Percentiles rank a stretch among this genome's conserved stretches.
These are phyloP conservation scores for Labrus mixtus DNA, from an alignment of 2,113 vertebrate genomes.

Conservation along the genomic window DNA sequence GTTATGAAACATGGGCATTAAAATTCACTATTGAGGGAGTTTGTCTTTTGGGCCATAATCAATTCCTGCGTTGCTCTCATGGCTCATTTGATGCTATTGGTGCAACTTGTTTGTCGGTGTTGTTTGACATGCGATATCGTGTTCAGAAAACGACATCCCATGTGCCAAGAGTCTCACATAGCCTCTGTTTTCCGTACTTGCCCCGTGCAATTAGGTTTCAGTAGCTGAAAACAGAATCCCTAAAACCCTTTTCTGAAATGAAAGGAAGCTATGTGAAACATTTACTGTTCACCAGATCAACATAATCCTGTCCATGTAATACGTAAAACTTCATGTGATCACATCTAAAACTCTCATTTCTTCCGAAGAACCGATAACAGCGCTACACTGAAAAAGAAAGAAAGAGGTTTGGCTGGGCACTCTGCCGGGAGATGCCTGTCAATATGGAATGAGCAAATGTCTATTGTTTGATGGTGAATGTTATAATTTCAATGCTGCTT, in stretches of 20 bases:
- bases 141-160: constrained; percentile 30
- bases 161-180: constrained; percentile 49
- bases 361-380: constrained; percentile 47
- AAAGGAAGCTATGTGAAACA: constrained; percentile 54
- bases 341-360: constrained; percentile 47
- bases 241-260: neutral
- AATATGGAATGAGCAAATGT: constrained; percentile 56
- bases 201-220: neutral
- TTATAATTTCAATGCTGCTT: constrained; percentile 25
- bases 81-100: constrained; percentile 28
- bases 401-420: constrained; percentile 86
- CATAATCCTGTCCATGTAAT: constrained; percentile 52
- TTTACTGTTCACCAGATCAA: constrained; percentile 7
- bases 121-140: constrained; percentile 33
- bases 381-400: constrained; percentile 76
- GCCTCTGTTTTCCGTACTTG: constrained; percentile 26
- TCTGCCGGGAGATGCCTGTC: constrained; percentile 81
- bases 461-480: constrained; percentile 27
- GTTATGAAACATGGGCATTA: constrained; percentile 10
- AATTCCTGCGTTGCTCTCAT: constrained; percentile 9
- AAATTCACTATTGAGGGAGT: constrained; percentile 14
- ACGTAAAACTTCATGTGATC: constrained; percentile 36
- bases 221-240: neutral
- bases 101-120: constrained; percentile 44
- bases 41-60: constrained; percentile 7